These are phyloP conservation scores for Lycophotia porphyrea DNA, from an alignment of 2,888 invertebrate species.

Conservation along the genomic window DNA sequence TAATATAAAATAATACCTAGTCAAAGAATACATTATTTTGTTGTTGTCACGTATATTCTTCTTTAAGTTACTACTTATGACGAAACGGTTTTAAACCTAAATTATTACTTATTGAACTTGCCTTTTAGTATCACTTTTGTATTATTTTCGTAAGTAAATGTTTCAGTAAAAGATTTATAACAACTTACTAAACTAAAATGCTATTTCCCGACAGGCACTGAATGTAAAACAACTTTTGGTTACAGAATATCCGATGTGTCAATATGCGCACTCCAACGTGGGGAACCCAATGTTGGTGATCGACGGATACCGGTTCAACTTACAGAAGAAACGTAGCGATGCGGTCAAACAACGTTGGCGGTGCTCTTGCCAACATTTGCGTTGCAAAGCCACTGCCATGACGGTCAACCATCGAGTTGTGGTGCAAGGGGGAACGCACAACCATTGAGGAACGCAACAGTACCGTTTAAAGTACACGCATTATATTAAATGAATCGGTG, in stretches of 20 bases:
- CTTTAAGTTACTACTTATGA: too few species aligned
- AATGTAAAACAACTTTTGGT: background rate
- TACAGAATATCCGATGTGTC: conserved; percentile 34
- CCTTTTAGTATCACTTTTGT: too few species aligned
- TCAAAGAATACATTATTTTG: background rate
- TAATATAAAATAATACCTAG: too few species aligned
- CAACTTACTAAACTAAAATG: too few species aligned
- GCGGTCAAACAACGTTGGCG: conserved; percentile 35
- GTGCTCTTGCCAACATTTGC: conserved; percentile 49
- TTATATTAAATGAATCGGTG: background rate
- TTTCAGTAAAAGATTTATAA: too few species aligned
- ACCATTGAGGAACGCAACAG: conserved; percentile 25
- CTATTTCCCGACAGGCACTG: background rate
- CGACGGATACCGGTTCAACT: conserved; percentile 32
- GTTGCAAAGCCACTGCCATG: conserved; percentile 49
- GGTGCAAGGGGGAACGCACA: conserved; percentile 28
- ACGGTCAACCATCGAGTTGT: conserved; percentile 29
- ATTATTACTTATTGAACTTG: too few species aligned
- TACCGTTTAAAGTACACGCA: background rate
- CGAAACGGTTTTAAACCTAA: too few species aligned
- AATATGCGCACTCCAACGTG: conserved; percentile 32
- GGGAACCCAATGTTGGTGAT: conserved; percentile 49
- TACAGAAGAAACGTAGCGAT: conserved; percentile 44
- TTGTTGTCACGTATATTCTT: background rate
- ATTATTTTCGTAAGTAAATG: background rate